Evolutionary conservation across 2,113 vertebrate genomes (phyloP), one percentile per base, ranked within the genome.

Genomic region (Melanocharis versteri): DNA sequence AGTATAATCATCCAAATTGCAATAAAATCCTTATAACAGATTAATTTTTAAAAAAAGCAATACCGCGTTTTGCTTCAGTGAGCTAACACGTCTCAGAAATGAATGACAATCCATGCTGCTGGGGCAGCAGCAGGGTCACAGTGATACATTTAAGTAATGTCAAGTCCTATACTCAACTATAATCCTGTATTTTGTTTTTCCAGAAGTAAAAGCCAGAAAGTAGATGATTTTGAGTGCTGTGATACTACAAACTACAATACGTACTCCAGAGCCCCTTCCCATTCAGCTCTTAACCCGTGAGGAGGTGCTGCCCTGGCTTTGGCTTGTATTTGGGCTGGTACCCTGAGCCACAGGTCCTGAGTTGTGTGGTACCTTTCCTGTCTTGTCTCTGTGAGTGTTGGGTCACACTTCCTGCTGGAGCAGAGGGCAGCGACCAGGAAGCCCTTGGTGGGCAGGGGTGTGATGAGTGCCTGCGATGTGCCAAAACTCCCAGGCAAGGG

Each of bases 401-500:
- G 12, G 26, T 51, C 1, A 1, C 8, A 4, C 3, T n/a, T 19
- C 28, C 45, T 68, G 35, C 58, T 51, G 40, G 37, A 50, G 33
- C 0, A 0, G 19, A 30, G 30, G 35, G n/a, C 35, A 56, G 77
- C 0, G 1, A 48, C 24, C 2, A 2, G 26, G n/a, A 42, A 2
- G 28, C 12, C 6, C 37, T 57, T 1, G 2, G 8, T 2, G 13
- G 9, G 28, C 42, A 54, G 23, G 20, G 24, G 21, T 1, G 4
- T 20, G 42, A 21, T n/a, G 17, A 53, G 30, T 0, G 0, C 27
- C 42, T 10, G 3, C 0, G 0, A 16, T 35, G 21, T 13, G 24
- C 22, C 21, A 5, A 7, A 64, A 70, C 0, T 13, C 16, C 26
- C 28, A 14, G 58, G 33, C 0, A 6, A 37, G 24, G 26, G n/a